Percentiles rank a stretch among this genome's conserved stretches.
Evolutionary conservation across 1,140 invertebrate species (phyloP).

Genomic region (Rhopalosiphum maidis): DNA sequence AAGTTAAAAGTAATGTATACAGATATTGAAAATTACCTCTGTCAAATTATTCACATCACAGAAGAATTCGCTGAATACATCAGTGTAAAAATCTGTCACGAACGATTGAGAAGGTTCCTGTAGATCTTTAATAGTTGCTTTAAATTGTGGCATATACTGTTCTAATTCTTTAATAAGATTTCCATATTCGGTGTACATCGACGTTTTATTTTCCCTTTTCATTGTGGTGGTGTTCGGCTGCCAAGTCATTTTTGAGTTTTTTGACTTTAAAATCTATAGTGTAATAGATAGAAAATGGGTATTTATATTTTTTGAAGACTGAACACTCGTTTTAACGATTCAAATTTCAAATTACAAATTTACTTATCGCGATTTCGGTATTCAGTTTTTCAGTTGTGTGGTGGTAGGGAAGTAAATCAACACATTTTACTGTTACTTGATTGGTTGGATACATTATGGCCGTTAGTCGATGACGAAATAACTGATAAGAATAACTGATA

Average conservation of each 20-base stretch:
- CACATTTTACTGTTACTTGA: too few species aligned
- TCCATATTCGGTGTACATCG: not conserved
- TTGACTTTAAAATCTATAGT: not conserved
- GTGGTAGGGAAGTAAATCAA: too few species aligned
- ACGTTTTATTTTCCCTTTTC: not conserved
- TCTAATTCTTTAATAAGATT: conserved; percentile 44
- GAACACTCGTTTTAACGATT: too few species aligned
- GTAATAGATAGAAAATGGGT: not conserved
- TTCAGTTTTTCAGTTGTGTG: too few species aligned
- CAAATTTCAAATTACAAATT: too few species aligned
- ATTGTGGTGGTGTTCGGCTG: not conserved
- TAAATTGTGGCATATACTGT: conserved; percentile 43
- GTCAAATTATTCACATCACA: conserved; percentile 44
- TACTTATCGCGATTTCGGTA: too few species aligned
- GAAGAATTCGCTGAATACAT: conserved; percentile 32
- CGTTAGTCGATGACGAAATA: too few species aligned
- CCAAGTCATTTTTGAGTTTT: conserved; percentile 7
- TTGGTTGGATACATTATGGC: too few species aligned
- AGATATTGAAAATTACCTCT: not conserved
- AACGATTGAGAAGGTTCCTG: conserved; percentile 40
- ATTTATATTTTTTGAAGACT: too few species aligned
- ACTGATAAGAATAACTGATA: too few species aligned
- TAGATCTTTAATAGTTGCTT: conserved; percentile 38
- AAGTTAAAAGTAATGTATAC: too few species aligned
- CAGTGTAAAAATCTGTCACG: conserved; percentile 44